Base-by-base conservation (phyloP, 2,113 vertebrate genomes). In the Labeo catla region DNA sequence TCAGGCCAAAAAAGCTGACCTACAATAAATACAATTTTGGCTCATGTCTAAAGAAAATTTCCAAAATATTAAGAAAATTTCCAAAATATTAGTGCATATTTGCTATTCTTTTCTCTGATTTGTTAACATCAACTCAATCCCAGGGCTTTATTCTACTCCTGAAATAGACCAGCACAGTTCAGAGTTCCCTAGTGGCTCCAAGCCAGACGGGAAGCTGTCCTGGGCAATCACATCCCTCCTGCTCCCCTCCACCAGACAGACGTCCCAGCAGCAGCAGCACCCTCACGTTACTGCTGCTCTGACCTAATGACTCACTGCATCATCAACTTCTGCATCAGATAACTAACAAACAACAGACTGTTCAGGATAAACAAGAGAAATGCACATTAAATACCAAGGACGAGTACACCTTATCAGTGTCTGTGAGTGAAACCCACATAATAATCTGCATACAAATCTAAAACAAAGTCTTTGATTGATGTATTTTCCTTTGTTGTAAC, bases 101-200 rank as follows among this genome's bases (percentile, higher is more conserved):
- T 77, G 15, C 57, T 47, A 21, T 8, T 81, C 65, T 65, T 28
- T 34, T 39, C 11, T 23, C 39, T 87, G 63, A 61, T 79, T 87
- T 50, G 52, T 79, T 87, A 47, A 10, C n/a, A 8, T 68, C 50
- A 49, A n/a, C 54, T 78, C 74, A 36, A 8, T 84, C 76, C 70
- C 81, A 68, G 16, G n/a, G 73, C 61, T 79, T 59, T 39, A 19
- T 34, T 78, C 81, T 70, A 2, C 7, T 83, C 36, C n/a, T 77
- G 34, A 87, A 79, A 87, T 73, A 87, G 59, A 54, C 34, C 45
- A 59, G 65, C 52, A 84, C 81, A 23, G 52, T 79, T 84, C 39
- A 34, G 43, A 63, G 57, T 66, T 87, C 81, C 80, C 86, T 4
- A 1, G 13, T 11, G 74, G 81, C 11, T 74, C 50, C 57, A 68